Base-by-base conservation (phyloP, 2,113 vertebrate species). In the Mus pahari region DNA sequence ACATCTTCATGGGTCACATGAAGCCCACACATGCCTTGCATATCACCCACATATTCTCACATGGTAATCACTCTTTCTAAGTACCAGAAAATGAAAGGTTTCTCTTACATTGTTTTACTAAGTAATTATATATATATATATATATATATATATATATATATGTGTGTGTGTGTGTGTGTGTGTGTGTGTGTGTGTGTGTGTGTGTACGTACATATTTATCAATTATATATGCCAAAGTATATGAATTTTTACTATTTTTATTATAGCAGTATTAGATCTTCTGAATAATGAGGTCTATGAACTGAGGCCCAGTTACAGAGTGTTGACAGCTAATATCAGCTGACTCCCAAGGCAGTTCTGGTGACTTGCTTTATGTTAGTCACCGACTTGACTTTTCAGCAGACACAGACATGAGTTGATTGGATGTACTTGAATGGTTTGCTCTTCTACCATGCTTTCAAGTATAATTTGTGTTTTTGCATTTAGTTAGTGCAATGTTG, bases 401-500 rank as follows among this genome's bases (percentile, higher is more conserved):
- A 45, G 20, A 36, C 77, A 36, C 36, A 8, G 78, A 22, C 33
- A 55, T 68, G 84, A 9, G 31, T 17, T 74, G 94, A 9, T 70
- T 70, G 22, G 74, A 28, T 62, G 28, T 12, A 64, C n/a, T 70
- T 10, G 66, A 92, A 66, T 74, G 36, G 13, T 87, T 78, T 62
- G 3, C 4, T 94, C 92, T 24, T 74, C 28, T 28, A 42, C 7
- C 22, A 91, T 55, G 26, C 3, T 96, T 94, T 73, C 28, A 86
- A 36, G 14, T 86, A 31, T 84, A 94, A 82, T 66, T 95, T 84
- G 0, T 71, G 84, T 42, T 62, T 88, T 97, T 81, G 16, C 5
- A n/a, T 77, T 87, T 91, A 89, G 74, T 94, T 71, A 90, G 42
- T 89, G 22, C 11, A 75, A 64, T 79, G 73, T 90, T 42, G 45